phyloP scores from a whole-genome alignment of 2,888 invertebrate genomes.

The Rhaphigaster nebulosa region DNA sequence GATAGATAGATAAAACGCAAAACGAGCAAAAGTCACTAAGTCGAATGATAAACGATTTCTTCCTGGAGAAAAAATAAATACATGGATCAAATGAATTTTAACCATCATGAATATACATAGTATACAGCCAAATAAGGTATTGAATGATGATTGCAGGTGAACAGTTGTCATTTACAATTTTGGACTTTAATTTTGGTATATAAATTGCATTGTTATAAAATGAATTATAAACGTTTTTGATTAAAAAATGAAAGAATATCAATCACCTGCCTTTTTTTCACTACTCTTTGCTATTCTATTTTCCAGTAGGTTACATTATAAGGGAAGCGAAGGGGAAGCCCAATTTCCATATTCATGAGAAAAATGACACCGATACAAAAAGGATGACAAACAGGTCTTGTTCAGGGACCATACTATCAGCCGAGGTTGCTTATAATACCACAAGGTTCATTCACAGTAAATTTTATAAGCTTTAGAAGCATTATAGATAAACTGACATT shows the following conservation, averaged over 20 bases:
- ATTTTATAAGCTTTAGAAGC: background rate
- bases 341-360: slow-evolving; percentile 48
- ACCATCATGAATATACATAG: too few species aligned
- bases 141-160: too few species aligned
- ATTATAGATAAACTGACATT: background rate
- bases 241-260: background rate
- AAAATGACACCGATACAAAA: slow-evolving; percentile 47
- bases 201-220: too few species aligned
- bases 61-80: too few species aligned
- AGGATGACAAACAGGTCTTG: slow-evolving; percentile 14
- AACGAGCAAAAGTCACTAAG: too few species aligned
- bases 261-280: background rate
- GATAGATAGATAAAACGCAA: too few species aligned
- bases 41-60: too few species aligned
- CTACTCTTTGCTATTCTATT: background rate
- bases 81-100: too few species aligned
- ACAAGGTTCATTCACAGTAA: background rate
- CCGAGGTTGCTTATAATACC: background rate
- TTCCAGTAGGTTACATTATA: slow-evolving; percentile 46
- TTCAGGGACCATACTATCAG: background rate
- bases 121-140: too few species aligned
- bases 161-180: too few species aligned
- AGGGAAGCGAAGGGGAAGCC: background rate
- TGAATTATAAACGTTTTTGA: too few species aligned
- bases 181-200: too few species aligned